These are phyloP conservation scores for Melanaphis sacchari DNA, from an alignment of 1,140 invertebrate species.

Conservation along the genomic window DNA sequence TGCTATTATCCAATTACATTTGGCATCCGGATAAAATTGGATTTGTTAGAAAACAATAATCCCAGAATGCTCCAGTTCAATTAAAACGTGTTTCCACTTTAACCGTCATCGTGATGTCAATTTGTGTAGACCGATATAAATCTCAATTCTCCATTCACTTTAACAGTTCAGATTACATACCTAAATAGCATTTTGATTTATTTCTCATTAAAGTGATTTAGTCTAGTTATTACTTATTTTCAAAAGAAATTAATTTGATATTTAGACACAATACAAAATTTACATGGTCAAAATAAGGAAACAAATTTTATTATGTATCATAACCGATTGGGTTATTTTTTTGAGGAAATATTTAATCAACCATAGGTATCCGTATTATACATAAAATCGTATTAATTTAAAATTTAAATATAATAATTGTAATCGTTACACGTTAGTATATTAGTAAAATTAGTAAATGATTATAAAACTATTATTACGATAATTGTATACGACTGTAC, in stretches of 20 bases:
- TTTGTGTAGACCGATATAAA: not conserved
- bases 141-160: not conserved
- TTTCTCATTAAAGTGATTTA: not conserved
- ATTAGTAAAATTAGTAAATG: not conserved
- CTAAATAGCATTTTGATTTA: not conserved
- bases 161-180: not conserved
- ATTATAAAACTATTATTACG: too few relatives aligned
- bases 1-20: constrained; percentile 10
- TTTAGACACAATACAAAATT: too few relatives aligned
- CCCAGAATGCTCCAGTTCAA: not conserved
- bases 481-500: too few relatives aligned
- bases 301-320: not conserved
- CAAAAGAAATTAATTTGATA: too few relatives aligned
- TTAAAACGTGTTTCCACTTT: not conserved
- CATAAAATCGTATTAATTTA: too few relatives aligned
- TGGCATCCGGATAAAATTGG: not conserved
- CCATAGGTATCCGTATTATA: too few relatives aligned
- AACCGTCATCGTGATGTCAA: not conserved
- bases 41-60: not conserved
- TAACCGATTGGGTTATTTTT: not conserved
- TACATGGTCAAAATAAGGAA: not conserved
- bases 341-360: not conserved
- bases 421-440: not conserved
- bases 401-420: not conserved
- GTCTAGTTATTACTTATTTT: not conserved